Base-by-base conservation (phyloP, 2,888 invertebrate genomes). In the Diplolepis rosae region DNA sequence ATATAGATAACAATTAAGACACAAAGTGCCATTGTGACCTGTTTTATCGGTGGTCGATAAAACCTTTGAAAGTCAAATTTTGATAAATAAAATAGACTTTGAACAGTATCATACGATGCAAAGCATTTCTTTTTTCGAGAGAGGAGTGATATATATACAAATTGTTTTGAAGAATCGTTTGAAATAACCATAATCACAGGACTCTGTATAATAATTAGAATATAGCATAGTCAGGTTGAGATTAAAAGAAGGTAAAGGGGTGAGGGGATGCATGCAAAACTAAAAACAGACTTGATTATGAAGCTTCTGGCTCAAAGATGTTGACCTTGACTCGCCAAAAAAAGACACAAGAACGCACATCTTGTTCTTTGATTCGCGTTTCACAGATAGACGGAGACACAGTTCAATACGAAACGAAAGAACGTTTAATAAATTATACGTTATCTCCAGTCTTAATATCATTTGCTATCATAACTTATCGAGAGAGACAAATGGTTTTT, bases 251-350 rank as follows among this genome's bases (percentile, higher is more conserved):
- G 24, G 13, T 13, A 35, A 24, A 39, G 39, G 24, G 39, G n/a
- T 39, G 18, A 39, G 35, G 61, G 61, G 22, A 32, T 32, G 30
- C 54, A 54, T 32, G 39, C 39, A 35, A 22, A 39, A n/a, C 13
- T 39, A 7, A 61, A 61, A 61, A n/a, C 35, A 39, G 39, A 35
- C 61, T 61, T 35, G 39, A 61, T 61, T 61, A 61, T 39, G 39
- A 39, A 35, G 61, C 61, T 39, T 61, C 61, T 39, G 39, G 35
- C 61, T 61, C 24, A 61, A 61, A 61, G 61, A 39, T 35, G 61
- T 61, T 39, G 61, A 61, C 61, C 61, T 61, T 39, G 61, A 35
- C 61, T 61, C 22, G 35, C 61, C 61, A 61, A 61, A 61, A n/a
- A 61, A 61, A 61, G 39, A 61, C 24, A 61, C 39, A 61, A 61